Evolutionary conservation across 2,888 invertebrate species (phyloP).

Genomic region (Morpho deidamia): DNA sequence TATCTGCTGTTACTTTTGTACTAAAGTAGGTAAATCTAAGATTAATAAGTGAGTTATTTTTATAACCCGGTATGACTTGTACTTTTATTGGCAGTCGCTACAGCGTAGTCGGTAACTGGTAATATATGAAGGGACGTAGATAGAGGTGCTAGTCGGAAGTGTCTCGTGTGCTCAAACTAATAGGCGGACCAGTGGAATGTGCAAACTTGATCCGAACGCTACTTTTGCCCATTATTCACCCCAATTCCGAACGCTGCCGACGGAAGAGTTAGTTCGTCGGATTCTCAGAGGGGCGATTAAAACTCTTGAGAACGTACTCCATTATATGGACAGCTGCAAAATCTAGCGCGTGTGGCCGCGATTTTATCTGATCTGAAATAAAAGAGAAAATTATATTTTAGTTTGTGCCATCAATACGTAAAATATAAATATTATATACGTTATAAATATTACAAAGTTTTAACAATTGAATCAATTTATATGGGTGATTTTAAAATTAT

Average conservation of each 20-base stretch:
- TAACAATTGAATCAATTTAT: neutral
- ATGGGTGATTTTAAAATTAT: conserved; percentile 10
- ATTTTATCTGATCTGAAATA: conserved; percentile 24
- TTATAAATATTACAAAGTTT: neutral
- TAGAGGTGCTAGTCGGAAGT: conserved; percentile 56
- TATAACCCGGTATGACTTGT: conserved; percentile 73
- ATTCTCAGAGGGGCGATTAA: conserved; percentile 31
- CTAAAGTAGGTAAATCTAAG: conserved; percentile 69
- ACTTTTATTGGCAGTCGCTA: conserved; percentile 75
- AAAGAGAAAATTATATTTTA: conserved; percentile 13
- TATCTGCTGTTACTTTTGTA: conserved; percentile 52
- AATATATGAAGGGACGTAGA: conserved; percentile 46
- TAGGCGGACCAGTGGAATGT: conserved; percentile 74
- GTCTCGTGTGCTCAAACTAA: conserved; percentile 48
- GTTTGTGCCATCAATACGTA: too few species aligned
- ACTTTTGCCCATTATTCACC: conserved; percentile 76
- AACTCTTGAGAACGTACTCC: conserved; percentile 25
- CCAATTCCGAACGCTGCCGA: conserved; percentile 48
- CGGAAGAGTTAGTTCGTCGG: conserved; percentile 44
- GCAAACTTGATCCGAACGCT: conserved; percentile 73
- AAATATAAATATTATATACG: too few species aligned
- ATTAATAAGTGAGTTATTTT: conserved; percentile 56
- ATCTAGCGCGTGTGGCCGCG: conserved; percentile 3
- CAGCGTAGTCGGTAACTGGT: conserved; percentile 70
- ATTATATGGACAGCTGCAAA: conserved; percentile 12